Evolutionary conservation across 1,140 invertebrate species (phyloP), one percentile per base, ranked within the genome.

Genomic region (Plectrocnemia conspersa): DNA sequence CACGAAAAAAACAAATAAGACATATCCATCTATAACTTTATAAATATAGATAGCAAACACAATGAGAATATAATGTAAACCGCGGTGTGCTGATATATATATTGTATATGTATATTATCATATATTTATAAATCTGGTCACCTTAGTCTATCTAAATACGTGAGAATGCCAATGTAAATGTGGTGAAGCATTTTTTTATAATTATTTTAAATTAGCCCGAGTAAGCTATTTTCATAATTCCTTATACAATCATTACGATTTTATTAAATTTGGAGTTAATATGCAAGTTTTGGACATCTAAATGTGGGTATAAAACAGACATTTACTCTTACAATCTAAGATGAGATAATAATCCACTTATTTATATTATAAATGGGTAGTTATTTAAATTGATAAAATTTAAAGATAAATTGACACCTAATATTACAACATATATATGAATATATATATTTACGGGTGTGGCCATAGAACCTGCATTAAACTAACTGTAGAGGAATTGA

Each of bases 241-340:
- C n/a, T n/a, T n/a, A n/a, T n/a, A n/a, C n/a, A n/a, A n/a, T n/a
- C n/a, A n/a, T n/a, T n/a, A n/a, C n/a, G n/a, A n/a, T n/a, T n/a
- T n/a, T n/a, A n/a, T n/a, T n/a, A n/a, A n/a, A n/a, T n/a, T n/a
- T n/a, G n/a, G n/a, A n/a, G n/a, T n/a, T n/a, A n/a, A n/a, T n/a
- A n/a, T n/a, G n/a, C n/a, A n/a, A n/a, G n/a, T n/a, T 40, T 46
- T 56, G 38, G 41, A 53, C 25, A 54, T 56, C 44, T 57, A 54
- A 52, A 50, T 35, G 59, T 57, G 59, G 46, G 55, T 61, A 54
- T 54, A 61, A 57, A 54, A 57, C 52, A 61, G 53, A 56, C 58
- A 54, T 54, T 54, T 61, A 61, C 48, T 41, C 46, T 60, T 60
- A 60, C 58, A 45, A 33, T 23, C 54, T 60, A 56, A n/a, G 46